These are phyloP conservation scores for Erpobdella octoculata DNA, from an alignment of 2,888 invertebrate species.

Conservation along the genomic window DNA sequence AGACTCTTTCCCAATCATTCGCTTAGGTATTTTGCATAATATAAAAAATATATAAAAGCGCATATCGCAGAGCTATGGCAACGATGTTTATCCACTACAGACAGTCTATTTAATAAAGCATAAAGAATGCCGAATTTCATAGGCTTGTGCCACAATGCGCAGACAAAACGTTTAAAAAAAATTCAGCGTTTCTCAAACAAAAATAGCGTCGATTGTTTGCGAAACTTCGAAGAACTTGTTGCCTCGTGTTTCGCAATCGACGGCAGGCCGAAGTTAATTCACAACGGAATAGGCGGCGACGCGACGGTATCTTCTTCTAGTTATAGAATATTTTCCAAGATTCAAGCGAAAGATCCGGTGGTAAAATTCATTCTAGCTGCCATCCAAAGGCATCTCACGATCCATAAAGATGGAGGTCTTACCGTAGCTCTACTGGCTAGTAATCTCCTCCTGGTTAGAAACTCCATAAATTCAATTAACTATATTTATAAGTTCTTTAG, in stretches of 20 bases:
- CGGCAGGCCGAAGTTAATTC: neutral
- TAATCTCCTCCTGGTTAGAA: neutral
- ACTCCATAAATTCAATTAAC: too few species aligned
- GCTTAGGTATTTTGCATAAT: too few species aligned
- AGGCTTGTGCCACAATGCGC: too few species aligned
- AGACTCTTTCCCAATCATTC: too few species aligned
- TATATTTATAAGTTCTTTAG: too few species aligned
- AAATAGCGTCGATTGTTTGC: neutral
- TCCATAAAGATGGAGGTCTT: neutral
- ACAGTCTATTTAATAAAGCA: too few species aligned
- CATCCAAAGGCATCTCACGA: neutral
- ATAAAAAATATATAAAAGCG: too few species aligned
- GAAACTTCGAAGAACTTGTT: neutral
- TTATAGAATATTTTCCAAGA: neutral
- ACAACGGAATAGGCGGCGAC: slow-evolving; percentile 3
- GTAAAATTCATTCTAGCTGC: neutral
- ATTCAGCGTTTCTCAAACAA: too few species aligned
- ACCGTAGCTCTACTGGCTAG: neutral
- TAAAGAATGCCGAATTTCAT: too few species aligned
- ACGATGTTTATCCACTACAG: too few species aligned
- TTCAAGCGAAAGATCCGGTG: neutral
- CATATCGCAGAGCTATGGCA: too few species aligned
- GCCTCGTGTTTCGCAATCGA: neutral
- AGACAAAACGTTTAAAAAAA: too few species aligned
- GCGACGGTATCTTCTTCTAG: neutral